Evolutionary conservation across 2,113 vertebrate genomes (phyloP), one percentile per base, ranked within the genome.

Genomic region (Neomonachus schauinslandi): DNA sequence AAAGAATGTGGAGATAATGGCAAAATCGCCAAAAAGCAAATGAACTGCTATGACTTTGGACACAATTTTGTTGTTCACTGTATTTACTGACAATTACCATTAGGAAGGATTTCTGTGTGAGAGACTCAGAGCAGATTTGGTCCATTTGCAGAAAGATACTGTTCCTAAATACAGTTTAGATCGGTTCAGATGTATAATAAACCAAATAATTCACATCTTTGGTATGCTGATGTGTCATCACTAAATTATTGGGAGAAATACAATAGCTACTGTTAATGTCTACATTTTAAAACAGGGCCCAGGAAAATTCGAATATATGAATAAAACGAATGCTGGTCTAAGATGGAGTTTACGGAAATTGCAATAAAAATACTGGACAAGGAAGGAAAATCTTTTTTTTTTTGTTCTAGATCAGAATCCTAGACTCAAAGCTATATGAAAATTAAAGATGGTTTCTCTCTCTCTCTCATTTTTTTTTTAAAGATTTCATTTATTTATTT

Each of bases 11-110:
- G 69, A 98, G 65, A 97, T 95, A 91, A 92, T 0, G 51, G 42
- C 28, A 95, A 94, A 94, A 97, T 91, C 28, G 96, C 59, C 92
- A 91, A 95, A 97, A 98, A 95, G 88, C 13, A 72, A 98, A 95
- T 94, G 81, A 96, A 83, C 67, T 97, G 67, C 67, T 92, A 31
- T 72, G 91, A 96, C 67, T 96, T 96, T 57, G 95, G 83, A 92
- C 36, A 93, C 7, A 59, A 1, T 83, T 95, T 81, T 94, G 31
- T 63, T 79, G 33, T 80, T 81, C 53, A 80, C 21, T 95, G n/a
- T 95, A 90, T 94, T 97, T 93, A 77, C 39, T 95, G 33, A 95
- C 63, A 95, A 95, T 95, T 97, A 61, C 19, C 61, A 89, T 95
- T 87, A 93, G 42, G 19, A 87, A 93, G 3, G 33, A 82, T 71